Base-by-base conservation (phyloP, 35 echinoderm and acorn worm species). In the Anneissia japonica region DNA sequence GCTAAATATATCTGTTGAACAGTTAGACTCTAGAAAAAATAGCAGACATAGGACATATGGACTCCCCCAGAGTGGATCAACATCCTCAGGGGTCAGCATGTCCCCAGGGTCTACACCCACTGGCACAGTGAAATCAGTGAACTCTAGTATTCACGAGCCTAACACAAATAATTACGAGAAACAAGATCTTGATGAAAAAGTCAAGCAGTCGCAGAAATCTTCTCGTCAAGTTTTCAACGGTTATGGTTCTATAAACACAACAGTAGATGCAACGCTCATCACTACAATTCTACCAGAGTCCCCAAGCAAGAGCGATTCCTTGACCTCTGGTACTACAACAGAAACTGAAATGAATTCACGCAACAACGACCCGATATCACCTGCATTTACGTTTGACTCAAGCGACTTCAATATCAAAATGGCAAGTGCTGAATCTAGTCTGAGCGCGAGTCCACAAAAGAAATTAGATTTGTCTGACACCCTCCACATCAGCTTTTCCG, bases 401-500 rank as follows among this genome's bases (percentile, higher is more conserved):
- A 83, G 81, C 37, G 80, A 78, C 17, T 56, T 72, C 21, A 92
- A 87, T 46, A 92, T 81, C 56, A 86, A 92, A 38, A 87, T 39
- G 36, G 83, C 84, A 16, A 41, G 56, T 31, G 46, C 46, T 0
- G 43, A 75, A 4, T 38, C 75, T 0, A 84, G 79, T 56, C 39
- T 87, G 23, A 84, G 74, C 35, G 55, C 88, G 74, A 79, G 76
- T 77, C 94, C 83, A 21, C 77, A 85, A 38, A 72, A 89, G 29
- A 80, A 89, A 14, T 74, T 89, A 11, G 87, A 89, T 34, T 32
- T 74, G 19, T 43, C 78, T 31, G 80, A 89, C 38, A 79, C 82
- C 34, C 83, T 99, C n/a, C 96, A 99, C 75, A 99, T 99, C 9
- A 99, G 96, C 75, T 99, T 99, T 74, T 94, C 92, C 16, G 96